These are phyloP conservation scores for Leuciscus idus DNA, from an alignment of 2,113 vertebrate species.

Conservation along the genomic window DNA sequence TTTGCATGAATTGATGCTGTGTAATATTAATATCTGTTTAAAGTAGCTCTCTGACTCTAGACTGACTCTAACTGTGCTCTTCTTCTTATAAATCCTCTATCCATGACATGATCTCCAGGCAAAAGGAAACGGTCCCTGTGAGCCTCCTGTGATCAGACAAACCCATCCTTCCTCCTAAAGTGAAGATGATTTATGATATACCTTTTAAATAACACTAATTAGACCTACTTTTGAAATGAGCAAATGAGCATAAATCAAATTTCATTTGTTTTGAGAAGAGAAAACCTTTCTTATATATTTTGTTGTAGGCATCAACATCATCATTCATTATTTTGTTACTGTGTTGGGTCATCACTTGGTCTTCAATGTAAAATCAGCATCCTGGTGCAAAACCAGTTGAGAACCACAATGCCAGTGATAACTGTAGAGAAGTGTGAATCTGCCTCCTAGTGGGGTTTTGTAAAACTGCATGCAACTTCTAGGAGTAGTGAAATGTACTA, in stretches of 20 bases:
- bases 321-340: background rate
- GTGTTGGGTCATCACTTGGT: background rate
- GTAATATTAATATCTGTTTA: no score
- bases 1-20: no score
- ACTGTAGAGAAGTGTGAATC: background rate
- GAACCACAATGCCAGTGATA: background rate
- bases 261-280: background rate
- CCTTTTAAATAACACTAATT: background rate
- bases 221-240: background rate
- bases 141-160: background rate
- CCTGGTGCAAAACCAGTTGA: background rate
- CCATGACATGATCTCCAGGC: background rate
- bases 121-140: background rate
- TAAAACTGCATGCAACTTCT: background rate
- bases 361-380: background rate
- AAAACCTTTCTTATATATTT: background rate
- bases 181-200: background rate
- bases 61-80: background rate
- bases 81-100: background rate
- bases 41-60: background rate
- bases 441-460: conserved; percentile 5
- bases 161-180: background rate
- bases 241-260: background rate
- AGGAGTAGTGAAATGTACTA: no score
- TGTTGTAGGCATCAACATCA: background rate